Evolutionary conservation across 2,797 vertebrate genomes (phyloP).

Genomic region (Eptatretus atami): DNA sequence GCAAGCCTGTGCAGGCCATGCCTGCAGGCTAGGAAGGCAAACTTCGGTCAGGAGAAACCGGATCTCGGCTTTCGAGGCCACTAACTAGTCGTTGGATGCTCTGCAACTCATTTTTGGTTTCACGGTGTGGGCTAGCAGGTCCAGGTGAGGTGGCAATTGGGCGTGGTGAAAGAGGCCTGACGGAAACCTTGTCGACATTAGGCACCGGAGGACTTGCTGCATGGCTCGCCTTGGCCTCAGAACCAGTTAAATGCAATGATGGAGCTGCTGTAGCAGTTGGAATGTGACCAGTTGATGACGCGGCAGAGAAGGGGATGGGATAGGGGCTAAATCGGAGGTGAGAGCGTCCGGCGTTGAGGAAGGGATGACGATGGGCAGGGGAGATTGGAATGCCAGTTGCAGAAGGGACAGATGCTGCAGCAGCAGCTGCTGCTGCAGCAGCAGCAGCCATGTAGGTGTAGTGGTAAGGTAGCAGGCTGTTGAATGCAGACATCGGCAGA

Average conservation of each 20-base stretch:
- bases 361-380: slow-evolving; percentile 37
- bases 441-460: slow-evolving; percentile 96
- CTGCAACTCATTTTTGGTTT: slow-evolving; percentile 74
- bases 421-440: slow-evolving; percentile 15
- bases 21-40: slow-evolving; percentile 19
- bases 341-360: slow-evolving; percentile 39
- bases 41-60: slow-evolving; percentile 36
- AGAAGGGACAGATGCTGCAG: slow-evolving; percentile 12
- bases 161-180: slow-evolving; percentile 15
- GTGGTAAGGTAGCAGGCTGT: slow-evolving; percentile 73
- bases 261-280: slow-evolving; percentile 13
- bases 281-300: slow-evolving; percentile 37
- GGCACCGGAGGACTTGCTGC: slow-evolving; percentile 38
- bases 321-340: slow-evolving; percentile 82
- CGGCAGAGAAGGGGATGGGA: slow-evolving; percentile 56
- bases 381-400: slow-evolving; percentile 49
- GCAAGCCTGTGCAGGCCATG: too few species aligned
- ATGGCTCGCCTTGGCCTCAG: slow-evolving; percentile 26
- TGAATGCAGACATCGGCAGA: slow-evolving; percentile 89
- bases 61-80: slow-evolving; percentile 49
- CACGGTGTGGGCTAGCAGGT: slow-evolving; percentile 45
- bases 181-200: slow-evolving; percentile 39
- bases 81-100: slow-evolving; percentile 97
- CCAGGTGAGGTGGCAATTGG: slow-evolving; percentile 17
- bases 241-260: slow-evolving; percentile 33